Evolutionary conservation across 1,140 invertebrate species (phyloP).

Genomic region (Bombus sibiricus): DNA sequence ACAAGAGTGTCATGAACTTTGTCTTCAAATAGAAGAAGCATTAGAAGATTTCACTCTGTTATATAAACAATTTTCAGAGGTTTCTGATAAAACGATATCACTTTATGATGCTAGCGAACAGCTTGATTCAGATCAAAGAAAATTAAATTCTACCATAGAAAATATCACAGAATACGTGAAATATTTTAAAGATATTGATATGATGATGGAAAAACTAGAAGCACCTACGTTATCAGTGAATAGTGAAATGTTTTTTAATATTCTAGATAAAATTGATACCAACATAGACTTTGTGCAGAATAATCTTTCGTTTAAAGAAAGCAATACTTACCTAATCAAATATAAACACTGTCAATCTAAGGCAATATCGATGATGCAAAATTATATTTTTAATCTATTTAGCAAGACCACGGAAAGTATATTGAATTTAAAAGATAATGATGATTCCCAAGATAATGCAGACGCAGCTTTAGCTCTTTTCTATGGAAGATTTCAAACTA

Average conservation of each 20-base stretch:
- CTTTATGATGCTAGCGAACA: constrained; percentile 95
- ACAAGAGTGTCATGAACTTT: constrained; percentile 88
- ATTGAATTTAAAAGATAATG: constrained; percentile 82
- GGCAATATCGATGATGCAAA: constrained; percentile 90
- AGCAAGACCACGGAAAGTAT: constrained; percentile 90
- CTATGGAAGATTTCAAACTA: constrained; percentile 96
- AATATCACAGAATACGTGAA: constrained; percentile 91
- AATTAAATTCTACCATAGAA: constrained; percentile 90
- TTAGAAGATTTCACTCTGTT: constrained; percentile 88
- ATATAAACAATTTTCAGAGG: constrained; percentile 90
- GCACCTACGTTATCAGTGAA: constrained; percentile 91
- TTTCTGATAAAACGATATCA: constrained; percentile 95
- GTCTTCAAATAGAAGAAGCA: constrained; percentile 86
- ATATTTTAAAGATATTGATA: constrained; percentile 93
- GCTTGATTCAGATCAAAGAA: constrained; percentile 92
- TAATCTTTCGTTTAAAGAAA: constrained; percentile 92
- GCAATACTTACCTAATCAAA: constrained; percentile 87
- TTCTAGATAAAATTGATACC: constrained; percentile 93
- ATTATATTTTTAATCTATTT: constrained; percentile 89
- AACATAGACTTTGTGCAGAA: constrained; percentile 93
- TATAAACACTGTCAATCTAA: constrained; percentile 91
- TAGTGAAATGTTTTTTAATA: constrained; percentile 91
- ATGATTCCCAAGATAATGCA: constrained; percentile 79
- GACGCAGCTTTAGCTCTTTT: constrained; percentile 94
- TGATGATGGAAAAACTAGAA: constrained; percentile 90